A percentile compares a stretch with the other conserved stretches of the same genome.
phyloP scores from a whole-genome alignment of 2,888 invertebrate species.

The Galeopsomyia nigrocyanea region DNA sequence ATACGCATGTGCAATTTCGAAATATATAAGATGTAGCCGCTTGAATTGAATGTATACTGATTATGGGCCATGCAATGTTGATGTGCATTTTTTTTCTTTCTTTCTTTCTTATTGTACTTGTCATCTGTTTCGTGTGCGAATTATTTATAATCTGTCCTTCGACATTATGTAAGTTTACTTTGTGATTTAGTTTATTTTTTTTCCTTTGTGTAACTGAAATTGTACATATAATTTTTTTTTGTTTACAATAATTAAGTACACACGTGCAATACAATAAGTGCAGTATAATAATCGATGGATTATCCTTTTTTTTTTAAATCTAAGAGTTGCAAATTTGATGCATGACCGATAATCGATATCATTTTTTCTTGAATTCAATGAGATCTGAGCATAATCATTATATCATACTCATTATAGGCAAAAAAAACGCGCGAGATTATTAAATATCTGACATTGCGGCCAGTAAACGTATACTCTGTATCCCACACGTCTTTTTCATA shows the following conservation, averaged over 20 bases:
- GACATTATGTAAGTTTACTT: too few relatives aligned
- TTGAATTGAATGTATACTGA: conserved; percentile 10
- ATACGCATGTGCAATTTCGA: conserved; percentile 9
- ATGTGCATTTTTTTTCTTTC: conserved; percentile 6
- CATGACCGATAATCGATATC: conserved; percentile 36
- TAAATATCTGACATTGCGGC: conserved; percentile 61
- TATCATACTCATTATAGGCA: conserved; percentile 6
- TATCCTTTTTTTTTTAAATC: not conserved
- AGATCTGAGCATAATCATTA: conserved; percentile 39
- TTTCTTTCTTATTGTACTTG: conserved; percentile 9
- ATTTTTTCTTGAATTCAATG: conserved; percentile 27
- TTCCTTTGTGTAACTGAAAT: not conserved
- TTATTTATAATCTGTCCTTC: not conserved
- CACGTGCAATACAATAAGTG: not conserved
- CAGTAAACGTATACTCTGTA: conserved; percentile 60
- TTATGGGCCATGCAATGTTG: conserved; percentile 30
- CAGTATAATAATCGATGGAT: not conserved
- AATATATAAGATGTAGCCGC: not conserved
- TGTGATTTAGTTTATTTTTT: too few relatives aligned
- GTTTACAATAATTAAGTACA: not conserved
- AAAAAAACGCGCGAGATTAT: conserved; percentile 43
- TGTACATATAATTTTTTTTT: conserved; percentile 26
- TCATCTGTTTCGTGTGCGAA: not conserved
- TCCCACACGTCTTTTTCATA: conserved; percentile 49
- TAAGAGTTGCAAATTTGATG: not conserved